phyloP scores from a whole-genome alignment of 1,140 invertebrate genomes.

The Drosophila tani region DNA sequence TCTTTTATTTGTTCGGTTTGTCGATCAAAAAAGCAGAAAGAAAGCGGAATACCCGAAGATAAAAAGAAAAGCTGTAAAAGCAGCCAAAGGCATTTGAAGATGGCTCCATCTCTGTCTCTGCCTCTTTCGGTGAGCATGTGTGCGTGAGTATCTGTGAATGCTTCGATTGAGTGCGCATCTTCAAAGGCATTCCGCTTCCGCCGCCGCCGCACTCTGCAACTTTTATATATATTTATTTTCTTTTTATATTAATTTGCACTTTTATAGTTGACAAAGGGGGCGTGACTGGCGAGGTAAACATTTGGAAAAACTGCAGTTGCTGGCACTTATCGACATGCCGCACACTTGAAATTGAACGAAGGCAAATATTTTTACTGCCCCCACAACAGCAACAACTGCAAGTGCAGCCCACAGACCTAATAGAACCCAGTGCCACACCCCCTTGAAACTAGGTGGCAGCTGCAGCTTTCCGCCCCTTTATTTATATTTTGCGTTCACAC shows the following conservation, averaged over 20 bases:
- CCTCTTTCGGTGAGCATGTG: slow-evolving; percentile 9
- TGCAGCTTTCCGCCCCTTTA: slow-evolving; percentile 24
- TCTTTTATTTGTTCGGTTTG: slow-evolving; percentile 36
- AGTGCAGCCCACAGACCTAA: slow-evolving; percentile 37
- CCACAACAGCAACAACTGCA: slow-evolving; percentile 11
- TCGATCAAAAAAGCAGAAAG: slow-evolving; percentile 24
- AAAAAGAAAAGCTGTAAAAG: slow-evolving; percentile 28
- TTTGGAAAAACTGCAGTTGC: slow-evolving; percentile 44
- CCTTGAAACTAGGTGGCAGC: slow-evolving; percentile 5
- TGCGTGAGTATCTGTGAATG: slow-evolving; percentile 38
- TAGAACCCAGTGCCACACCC: slow-evolving; percentile 49
- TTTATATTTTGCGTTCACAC: not conserved
- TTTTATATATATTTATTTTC: slow-evolving; percentile 11
- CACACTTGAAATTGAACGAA: slow-evolving; percentile 68
- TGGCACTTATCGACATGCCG: slow-evolving; percentile 63
- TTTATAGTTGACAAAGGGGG: slow-evolving; percentile 11
- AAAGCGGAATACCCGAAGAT: slow-evolving; percentile 27
- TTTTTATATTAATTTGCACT: slow-evolving; percentile 59
- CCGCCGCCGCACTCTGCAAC: not conserved
- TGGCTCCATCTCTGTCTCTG: slow-evolving; percentile 2
- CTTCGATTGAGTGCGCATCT: slow-evolving; percentile 55
- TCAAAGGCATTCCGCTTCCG: slow-evolving; percentile 45
- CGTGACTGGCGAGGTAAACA: slow-evolving; percentile 36
- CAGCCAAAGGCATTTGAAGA: slow-evolving; percentile 28
- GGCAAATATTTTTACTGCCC: slow-evolving; percentile 66